phyloP scores from a whole-genome alignment of 2,888 invertebrate species.

The Meiosimyza decipiens region DNA sequence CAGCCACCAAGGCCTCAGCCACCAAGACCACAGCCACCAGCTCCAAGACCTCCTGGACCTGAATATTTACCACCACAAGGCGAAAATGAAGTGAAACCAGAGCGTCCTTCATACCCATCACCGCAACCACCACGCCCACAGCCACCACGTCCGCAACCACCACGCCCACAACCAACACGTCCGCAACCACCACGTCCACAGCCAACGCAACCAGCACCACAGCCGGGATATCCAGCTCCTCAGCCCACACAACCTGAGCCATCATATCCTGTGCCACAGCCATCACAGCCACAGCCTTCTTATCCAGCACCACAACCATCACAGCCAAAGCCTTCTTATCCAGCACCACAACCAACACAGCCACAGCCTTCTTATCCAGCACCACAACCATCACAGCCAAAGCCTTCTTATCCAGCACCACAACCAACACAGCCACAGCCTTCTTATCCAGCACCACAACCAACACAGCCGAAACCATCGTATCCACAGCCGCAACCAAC shows the following conservation, averaged over 20 bases:
- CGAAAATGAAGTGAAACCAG: slow-evolving; percentile 45
- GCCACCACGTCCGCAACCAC: slow-evolving; percentile 33
- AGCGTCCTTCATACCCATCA: slow-evolving; percentile 37
- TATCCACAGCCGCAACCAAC: slow-evolving; percentile 22
- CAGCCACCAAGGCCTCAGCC: slow-evolving; percentile 42
- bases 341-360: slow-evolving; percentile 37
- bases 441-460: slow-evolving; percentile 26
- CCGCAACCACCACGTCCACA: slow-evolving; percentile 41
- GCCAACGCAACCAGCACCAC: too few species aligned
- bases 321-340: slow-evolving; percentile 35
- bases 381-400: slow-evolving; percentile 33
- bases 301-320: slow-evolving; percentile 33
- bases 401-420: slow-evolving; percentile 32
- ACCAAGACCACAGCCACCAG: slow-evolving; percentile 38
- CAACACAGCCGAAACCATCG: slow-evolving; percentile 23
- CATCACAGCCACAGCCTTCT: slow-evolving; percentile 39
- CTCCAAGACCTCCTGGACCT: slow-evolving; percentile 41
- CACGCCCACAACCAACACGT: slow-evolving; percentile 42
- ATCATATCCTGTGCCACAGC: slow-evolving; percentile 39
- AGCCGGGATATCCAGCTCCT: slow-evolving; percentile 10
- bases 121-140: slow-evolving; percentile 28
- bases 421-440: slow-evolving; percentile 31
- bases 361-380: slow-evolving; percentile 40
- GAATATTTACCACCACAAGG: slow-evolving; percentile 48
- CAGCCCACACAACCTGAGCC: slow-evolving; percentile 31